A percentile compares a stretch with the other conserved stretches of the same genome.
Conservation (phyloP, 2,888 invertebrate species). For the Drosophila seclusa region DNA sequence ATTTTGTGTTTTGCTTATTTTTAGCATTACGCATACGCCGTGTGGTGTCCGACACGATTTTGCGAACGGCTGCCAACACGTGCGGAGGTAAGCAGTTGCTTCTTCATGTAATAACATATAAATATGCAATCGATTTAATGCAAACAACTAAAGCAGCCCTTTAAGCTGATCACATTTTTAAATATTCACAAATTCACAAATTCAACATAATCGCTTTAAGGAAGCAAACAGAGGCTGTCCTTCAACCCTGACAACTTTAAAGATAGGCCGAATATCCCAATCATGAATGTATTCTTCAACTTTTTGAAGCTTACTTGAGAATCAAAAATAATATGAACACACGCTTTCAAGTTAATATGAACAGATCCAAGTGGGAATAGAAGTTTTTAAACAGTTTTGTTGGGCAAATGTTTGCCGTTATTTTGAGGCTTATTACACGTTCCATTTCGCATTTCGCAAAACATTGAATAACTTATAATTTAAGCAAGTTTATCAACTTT, state of each 20-base stretch:
- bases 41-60: conserved; percentile 51
- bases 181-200: not conserved
- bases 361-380: not conserved
- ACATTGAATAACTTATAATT: conserved; percentile 51
- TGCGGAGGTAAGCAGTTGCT: conserved; percentile 11
- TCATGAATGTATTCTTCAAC: not conserved
- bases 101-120: conserved; percentile 49
- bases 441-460: conserved; percentile 36
- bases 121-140: conserved; percentile 54
- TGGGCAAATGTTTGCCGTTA: conserved; percentile 23
- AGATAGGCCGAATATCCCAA: not conserved
- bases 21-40: conserved; percentile 71
- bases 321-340: not conserved
- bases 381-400: conserved; percentile 17
- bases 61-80: conserved; percentile 21
- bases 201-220: not conserved
- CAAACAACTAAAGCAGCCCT: conserved; percentile 23
- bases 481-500: conserved; percentile 33
- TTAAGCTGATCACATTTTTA: not conserved
- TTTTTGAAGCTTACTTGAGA: not conserved
- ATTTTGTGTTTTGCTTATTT: conserved; percentile 68
- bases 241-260: not conserved
- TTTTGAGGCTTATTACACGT: conserved; percentile 48
- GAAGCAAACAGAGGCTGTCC: not conserved
- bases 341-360: not conserved